A percentile compares a stretch with the other conserved stretches of the same genome.
phyloP scores from a whole-genome alignment of 2,888 invertebrate genomes.

The Caenorhabditis imperialis region DNA sequence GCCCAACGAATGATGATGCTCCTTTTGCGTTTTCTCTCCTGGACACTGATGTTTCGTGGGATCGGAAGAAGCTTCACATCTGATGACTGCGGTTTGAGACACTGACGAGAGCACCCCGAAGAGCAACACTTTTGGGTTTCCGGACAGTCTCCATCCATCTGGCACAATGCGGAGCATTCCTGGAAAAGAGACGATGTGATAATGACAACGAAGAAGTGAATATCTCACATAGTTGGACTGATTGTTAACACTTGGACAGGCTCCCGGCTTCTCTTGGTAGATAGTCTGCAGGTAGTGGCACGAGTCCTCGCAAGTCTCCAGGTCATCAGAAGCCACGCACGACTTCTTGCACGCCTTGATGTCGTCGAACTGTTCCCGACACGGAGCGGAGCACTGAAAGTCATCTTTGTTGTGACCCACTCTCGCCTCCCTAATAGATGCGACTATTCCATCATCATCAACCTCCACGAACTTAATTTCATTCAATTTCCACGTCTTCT shows the following conservation, averaged over 20 bases:
- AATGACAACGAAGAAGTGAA: background rate
- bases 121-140: conserved; percentile 79
- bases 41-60: conserved; percentile 70
- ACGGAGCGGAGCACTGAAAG: conserved; percentile 76
- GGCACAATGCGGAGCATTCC: conserved; percentile 79
- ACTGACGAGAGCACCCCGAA: conserved; percentile 72
- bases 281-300: conserved; percentile 78
- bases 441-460: conserved; percentile 27
- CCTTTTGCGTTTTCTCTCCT: conserved; percentile 73
- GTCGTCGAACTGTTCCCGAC: conserved; percentile 67
- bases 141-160: conserved; percentile 78
- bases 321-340: conserved; percentile 33
- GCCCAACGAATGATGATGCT: conserved; percentile 76
- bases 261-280: conserved; percentile 77
- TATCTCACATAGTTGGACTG: conserved; percentile 60
- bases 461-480: conserved; percentile 14
- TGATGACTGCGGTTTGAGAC: conserved; percentile 59
- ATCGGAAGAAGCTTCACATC: conserved; percentile 68
- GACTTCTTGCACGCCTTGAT: conserved; percentile 53
- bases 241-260: conserved; percentile 75
- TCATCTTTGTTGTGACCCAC: background rate
- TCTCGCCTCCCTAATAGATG: background rate
- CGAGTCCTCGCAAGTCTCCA: conserved; percentile 71
- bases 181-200: conserved; percentile 37
- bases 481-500: background rate